Percentiles rank a stretch among this genome's conserved stretches.
Conservation (phyloP, 2,888 invertebrate species). For the Eremobia ochroleuca region DNA sequence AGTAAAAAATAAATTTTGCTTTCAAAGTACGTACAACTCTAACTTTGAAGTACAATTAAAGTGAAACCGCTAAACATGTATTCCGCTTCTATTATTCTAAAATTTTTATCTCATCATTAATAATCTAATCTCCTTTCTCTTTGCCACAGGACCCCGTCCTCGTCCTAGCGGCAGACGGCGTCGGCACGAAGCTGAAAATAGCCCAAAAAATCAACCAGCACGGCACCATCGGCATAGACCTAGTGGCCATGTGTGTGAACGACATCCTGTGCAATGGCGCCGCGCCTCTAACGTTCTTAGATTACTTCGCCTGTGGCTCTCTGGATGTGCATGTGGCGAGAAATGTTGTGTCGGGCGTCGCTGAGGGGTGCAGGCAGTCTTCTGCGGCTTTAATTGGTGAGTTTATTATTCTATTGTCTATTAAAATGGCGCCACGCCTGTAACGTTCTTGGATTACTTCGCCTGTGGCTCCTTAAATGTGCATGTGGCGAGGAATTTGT, state of each 20-base stretch:
- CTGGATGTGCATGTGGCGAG: slow-evolving; percentile 93
- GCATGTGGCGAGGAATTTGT: slow-evolving; percentile 93
- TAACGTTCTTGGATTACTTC: slow-evolving; percentile 99
- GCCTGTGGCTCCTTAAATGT: slow-evolving; percentile 96
- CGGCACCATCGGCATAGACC: slow-evolving; percentile 96
- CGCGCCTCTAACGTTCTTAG: slow-evolving; percentile 98
- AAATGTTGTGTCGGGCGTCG: slow-evolving; percentile 94
- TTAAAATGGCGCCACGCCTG: slow-evolving; percentile 97
- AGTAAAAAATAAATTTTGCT: background rate
- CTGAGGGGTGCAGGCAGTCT: slow-evolving; percentile 96
- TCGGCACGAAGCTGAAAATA: slow-evolving; percentile 98
- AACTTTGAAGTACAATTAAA: too few species aligned
- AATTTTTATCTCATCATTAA: background rate
- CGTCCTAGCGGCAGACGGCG: slow-evolving; percentile 99
- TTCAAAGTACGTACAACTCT: background rate
- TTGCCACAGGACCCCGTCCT: slow-evolving; percentile 94
- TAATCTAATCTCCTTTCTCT: background rate
- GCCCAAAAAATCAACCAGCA: slow-evolving; percentile 95
- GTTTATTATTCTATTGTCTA: slow-evolving; percentile 27
- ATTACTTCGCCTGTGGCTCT: slow-evolving; percentile 98
- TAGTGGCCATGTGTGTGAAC: slow-evolving; percentile 99
- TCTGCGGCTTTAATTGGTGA: slow-evolving; percentile 96
- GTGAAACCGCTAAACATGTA: background rate
- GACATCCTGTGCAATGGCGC: slow-evolving; percentile 99
- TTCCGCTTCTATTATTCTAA: background rate